Evolutionary conservation across 2,888 invertebrate genomes (phyloP).

Genomic region (Gonocerus acuteangulatus): DNA sequence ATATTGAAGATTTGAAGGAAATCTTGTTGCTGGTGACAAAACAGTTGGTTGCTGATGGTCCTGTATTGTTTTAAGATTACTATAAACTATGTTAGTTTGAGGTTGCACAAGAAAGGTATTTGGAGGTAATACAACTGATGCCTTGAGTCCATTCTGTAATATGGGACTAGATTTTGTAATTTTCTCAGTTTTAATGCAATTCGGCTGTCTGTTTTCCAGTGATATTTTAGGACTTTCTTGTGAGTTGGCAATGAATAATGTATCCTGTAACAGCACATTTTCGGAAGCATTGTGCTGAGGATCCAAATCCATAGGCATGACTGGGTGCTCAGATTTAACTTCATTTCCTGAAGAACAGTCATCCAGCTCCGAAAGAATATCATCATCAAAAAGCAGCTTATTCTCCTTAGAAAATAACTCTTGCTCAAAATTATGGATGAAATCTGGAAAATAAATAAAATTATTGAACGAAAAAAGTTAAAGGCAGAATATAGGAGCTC

Average conservation of each 20-base stretch:
- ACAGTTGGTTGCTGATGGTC: conserved; percentile 16
- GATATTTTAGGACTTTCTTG: conserved; percentile 13
- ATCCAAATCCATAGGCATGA: conserved; percentile 7
- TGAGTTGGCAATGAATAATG: conserved; percentile 37
- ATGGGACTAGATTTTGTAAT: conserved; percentile 4
- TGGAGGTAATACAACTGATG: conserved; percentile 32
- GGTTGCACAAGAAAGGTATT: conserved; percentile 34
- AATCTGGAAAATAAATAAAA: conserved; percentile 32
- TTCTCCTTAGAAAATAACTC: conserved; percentile 51
- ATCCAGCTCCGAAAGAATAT: conserved; percentile 47
- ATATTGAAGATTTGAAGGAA: conserved; percentile 13
- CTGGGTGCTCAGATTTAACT: conserved; percentile 5
- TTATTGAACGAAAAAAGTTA: background rate
- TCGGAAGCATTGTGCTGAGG: conserved; percentile 37
- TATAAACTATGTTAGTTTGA: conserved; percentile 36
- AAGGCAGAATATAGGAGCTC: background rate
- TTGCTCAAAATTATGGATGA: conserved; percentile 56
- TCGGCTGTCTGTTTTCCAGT: background rate
- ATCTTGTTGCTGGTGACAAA: conserved; percentile 12
- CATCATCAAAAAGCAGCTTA: conserved; percentile 48
- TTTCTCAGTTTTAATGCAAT: background rate
- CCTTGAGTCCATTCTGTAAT: conserved; percentile 11
- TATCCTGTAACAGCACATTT: conserved; percentile 36
- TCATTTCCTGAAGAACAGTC: conserved; percentile 46
- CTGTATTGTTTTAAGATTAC: conserved; percentile 29